Percentiles rank a stretch among this genome's conserved stretches.
These are phyloP conservation scores for Hoplodrina blanda DNA, from an alignment of 2,888 invertebrate species.

Conservation along the genomic window DNA sequence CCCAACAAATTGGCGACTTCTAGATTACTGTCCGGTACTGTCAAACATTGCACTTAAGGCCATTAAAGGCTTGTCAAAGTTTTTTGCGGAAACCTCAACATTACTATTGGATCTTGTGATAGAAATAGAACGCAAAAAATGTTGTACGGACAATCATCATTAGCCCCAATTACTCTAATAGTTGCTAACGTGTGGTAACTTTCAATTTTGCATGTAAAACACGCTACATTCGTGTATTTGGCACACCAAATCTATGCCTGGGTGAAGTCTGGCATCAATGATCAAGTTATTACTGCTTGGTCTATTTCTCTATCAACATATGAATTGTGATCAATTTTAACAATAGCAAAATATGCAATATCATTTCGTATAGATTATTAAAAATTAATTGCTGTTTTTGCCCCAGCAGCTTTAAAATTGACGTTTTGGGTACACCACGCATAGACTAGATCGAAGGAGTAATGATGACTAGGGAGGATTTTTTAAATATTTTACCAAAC, in stretches of 20 bases:
- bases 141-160: slow-evolving; percentile 60
- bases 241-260: slow-evolving; percentile 15
- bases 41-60: slow-evolving; percentile 67
- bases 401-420: slow-evolving; percentile 16
- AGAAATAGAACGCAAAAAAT: slow-evolving; percentile 59
- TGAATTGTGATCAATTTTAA: slow-evolving; percentile 29
- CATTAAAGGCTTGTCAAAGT: slow-evolving; percentile 65
- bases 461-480: slow-evolving; percentile 12
- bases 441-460: neutral
- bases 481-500: slow-evolving; percentile 38
- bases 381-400: slow-evolving; percentile 50
- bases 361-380: slow-evolving; percentile 44
- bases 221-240: slow-evolving; percentile 38
- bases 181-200: slow-evolving; percentile 57
- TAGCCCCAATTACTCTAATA: slow-evolving; percentile 61
- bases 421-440: slow-evolving; percentile 44
- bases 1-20: slow-evolving; percentile 67
- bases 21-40: slow-evolving; percentile 68
- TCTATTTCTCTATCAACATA: slow-evolving; percentile 43
- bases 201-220: slow-evolving; percentile 47
- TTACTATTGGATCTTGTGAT: slow-evolving; percentile 58
- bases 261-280: slow-evolving; percentile 20
- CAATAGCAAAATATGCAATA: slow-evolving; percentile 47
- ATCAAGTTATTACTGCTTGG: slow-evolving; percentile 22
- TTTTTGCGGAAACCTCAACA: slow-evolving; percentile 60